Base-by-base conservation (phyloP, 1,140 invertebrate genomes). In the Cheumatopsyche charites region DNA sequence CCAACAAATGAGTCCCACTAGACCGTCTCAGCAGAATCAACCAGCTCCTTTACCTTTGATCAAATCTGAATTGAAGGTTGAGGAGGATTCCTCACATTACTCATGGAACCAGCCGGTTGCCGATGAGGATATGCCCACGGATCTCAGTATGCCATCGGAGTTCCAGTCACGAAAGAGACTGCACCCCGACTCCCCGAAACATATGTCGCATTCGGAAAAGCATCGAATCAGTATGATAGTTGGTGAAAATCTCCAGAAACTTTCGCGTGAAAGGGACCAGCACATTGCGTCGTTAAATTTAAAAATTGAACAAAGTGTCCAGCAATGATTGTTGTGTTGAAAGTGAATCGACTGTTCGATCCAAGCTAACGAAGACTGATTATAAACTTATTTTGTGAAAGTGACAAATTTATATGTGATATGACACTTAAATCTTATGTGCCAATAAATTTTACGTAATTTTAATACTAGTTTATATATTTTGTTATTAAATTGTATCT, bases 1-100 rank as follows among this genome's bases (percentile, higher is more conserved):
- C n/a, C 92, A 95, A 81, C 91, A 94, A 80, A 91, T 92, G 89
- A 88, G 88, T 71, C 90, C 89, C 70, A 90, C 86, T 0, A 80
- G 85, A 19, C 76, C 79, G 15, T 6, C 73, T 61, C 67, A 63
- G 49, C 61, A 65, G 12, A 58, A 75, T 26, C 62, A 75, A 29
- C 49, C 70, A 9, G 23, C 65, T n/a, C 70, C 74, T 26, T 47
- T 84, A 4, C 74, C 80, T 0, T 77, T 80, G n/a, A 81, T 85
- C 0, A 85, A 85, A 75, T 79, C 82, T 12, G 83, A 89, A 77
- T 85, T 86, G 69, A 87, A 84, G 84, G 21, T 86, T 88, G 73
- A 86, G 87, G 62, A 87, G 85, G 67, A 79, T 82, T 25, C 29
- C 9, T 4, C 29, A 9, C 29, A 36, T 36, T 36, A 4, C 9